Conservation (phyloP, 37 sponge, comb jelly and placozoan genomes). For the Diacarnus erythraeanus region DNA sequence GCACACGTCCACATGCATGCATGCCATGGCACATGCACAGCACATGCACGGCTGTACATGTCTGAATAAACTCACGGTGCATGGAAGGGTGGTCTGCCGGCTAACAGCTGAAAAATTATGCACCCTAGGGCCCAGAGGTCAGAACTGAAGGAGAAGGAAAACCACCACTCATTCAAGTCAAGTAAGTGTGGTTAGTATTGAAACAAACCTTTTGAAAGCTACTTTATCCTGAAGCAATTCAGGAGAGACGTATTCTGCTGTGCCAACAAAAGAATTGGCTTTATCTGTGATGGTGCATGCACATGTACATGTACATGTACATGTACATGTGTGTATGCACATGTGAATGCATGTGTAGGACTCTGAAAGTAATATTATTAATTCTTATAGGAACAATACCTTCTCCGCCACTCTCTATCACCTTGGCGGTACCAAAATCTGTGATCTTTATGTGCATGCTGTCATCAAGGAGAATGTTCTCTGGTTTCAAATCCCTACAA, state of each 20-base stretch:
- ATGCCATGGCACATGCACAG: no score
- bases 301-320: not conserved
- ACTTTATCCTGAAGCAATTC: constrained; percentile 87
- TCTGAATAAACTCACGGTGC: constrained; percentile 83
- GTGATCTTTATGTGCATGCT: constrained; percentile 92
- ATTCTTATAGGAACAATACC: constrained; percentile 36
- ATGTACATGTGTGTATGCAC: not conserved
- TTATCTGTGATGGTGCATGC: constrained; percentile 32
- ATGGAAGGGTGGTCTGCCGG: constrained; percentile 95
- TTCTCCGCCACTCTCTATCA: constrained; percentile 68
- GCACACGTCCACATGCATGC: no score
- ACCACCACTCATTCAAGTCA: constrained; percentile 12
- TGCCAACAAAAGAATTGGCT: constrained; percentile 95
- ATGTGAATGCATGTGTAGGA: not conserved
- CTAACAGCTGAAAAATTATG: constrained; percentile 85
- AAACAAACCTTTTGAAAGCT: constrained; percentile 79
- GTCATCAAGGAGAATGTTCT: constrained; percentile 90
- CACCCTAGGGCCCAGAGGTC: constrained; percentile 97
- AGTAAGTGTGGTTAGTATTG: not conserved
- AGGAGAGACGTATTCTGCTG: constrained; percentile 96
- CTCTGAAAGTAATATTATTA: not conserved
- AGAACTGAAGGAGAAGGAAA: constrained; percentile 61
- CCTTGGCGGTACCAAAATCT: constrained; percentile 95
- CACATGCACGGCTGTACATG: no score
- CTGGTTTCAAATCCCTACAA: constrained; percentile 91